Conservation (phyloP, 2,797 vertebrate species). For the Odontamblyopus lacepedii region DNA sequence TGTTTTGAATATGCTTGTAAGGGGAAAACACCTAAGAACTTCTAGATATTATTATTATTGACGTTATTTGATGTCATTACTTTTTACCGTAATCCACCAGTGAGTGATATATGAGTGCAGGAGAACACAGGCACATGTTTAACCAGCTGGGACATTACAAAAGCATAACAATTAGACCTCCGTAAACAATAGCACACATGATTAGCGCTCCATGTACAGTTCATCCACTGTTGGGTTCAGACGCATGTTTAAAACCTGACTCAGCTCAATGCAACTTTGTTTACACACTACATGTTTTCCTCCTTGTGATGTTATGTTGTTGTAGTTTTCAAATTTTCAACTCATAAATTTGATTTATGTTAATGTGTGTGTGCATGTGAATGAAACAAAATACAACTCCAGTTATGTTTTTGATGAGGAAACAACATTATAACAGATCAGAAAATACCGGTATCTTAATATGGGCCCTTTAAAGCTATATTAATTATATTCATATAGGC, state of each 20-base stretch:
- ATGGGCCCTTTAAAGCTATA: too few species aligned
- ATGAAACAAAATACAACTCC: too few species aligned
- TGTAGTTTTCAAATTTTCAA: too few species aligned
- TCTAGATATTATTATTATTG: background rate
- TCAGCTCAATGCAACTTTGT: background rate
- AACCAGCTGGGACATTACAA: conserved; percentile 70
- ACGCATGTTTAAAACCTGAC: conserved; percentile 15
- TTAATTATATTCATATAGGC: too few species aligned
- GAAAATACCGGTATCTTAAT: too few species aligned
- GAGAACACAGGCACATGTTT: conserved; percentile 62
- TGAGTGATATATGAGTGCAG: conserved; percentile 32
- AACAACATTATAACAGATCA: too few species aligned
- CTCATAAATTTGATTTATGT: too few species aligned
- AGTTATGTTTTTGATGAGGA: too few species aligned
- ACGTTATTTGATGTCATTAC: conserved; percentile 31
- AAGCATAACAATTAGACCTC: conserved; percentile 51
- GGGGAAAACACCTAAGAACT: background rate
- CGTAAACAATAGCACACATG: conserved; percentile 59
- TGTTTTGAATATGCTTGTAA: background rate
- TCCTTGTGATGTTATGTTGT: too few species aligned
- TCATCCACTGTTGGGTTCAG: conserved; percentile 14
- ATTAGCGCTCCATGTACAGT: conserved; percentile 46
- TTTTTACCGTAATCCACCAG: conserved; percentile 14
- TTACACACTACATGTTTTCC: background rate
- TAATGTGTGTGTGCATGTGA: too few species aligned